Evolutionary conservation across 2,888 invertebrate species (phyloP).

Genomic region (Lobophora halterata): DNA sequence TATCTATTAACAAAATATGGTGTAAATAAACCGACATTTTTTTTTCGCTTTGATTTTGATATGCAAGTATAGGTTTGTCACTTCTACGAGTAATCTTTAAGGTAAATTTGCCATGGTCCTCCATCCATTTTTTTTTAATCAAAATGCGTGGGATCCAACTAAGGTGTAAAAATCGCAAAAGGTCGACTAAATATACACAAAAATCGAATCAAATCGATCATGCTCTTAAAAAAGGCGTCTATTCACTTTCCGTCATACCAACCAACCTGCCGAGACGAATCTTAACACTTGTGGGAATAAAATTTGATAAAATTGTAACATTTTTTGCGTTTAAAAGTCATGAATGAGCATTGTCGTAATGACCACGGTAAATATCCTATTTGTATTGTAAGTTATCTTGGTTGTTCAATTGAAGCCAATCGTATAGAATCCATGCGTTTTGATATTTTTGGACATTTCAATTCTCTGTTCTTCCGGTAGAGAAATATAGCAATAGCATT

Average conservation of each 20-base stretch:
- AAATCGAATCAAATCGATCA: slow-evolving; percentile 73
- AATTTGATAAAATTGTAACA: slow-evolving; percentile 38
- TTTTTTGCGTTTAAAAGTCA: slow-evolving; percentile 39
- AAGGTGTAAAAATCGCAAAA: slow-evolving; percentile 47
- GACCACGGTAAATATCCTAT: slow-evolving; percentile 69
- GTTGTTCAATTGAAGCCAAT: slow-evolving; percentile 36
- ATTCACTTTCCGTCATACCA: slow-evolving; percentile 46
- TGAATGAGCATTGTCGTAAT: slow-evolving; percentile 72
- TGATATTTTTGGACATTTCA: not conserved
- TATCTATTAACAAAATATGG: no score
- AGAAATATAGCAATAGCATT: no score
- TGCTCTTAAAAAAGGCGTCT: slow-evolving; percentile 44
- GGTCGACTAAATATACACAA: slow-evolving; percentile 64
- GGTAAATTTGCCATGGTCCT: no score
- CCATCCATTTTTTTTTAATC: slow-evolving; percentile 5
- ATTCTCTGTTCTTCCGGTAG: no score
- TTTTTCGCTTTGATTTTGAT: no score
- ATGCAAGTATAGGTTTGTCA: no score
- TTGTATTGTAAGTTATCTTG: slow-evolving; percentile 60
- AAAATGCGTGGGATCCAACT: slow-evolving; percentile 56
- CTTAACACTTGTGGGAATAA: slow-evolving; percentile 54
- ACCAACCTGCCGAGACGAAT: slow-evolving; percentile 60
- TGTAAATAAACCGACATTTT: no score
- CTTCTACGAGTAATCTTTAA: no score
- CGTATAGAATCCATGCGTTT: slow-evolving; percentile 38